phyloP scores from a whole-genome alignment of 2,888 invertebrate genomes.

The Ectobius pallidus region DNA sequence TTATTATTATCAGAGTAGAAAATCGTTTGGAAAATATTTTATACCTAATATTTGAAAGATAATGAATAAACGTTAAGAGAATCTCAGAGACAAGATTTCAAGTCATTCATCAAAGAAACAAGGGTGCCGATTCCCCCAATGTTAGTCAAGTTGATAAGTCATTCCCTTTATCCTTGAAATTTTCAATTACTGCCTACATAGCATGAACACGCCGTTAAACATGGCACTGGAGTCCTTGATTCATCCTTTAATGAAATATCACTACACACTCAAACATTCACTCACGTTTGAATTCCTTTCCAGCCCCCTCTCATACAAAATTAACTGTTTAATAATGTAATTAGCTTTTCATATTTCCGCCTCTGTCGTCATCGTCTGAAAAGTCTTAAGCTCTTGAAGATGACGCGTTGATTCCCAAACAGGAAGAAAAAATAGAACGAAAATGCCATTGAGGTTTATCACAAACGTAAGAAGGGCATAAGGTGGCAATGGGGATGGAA shows the following conservation, averaged over 20 bases:
- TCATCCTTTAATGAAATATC: neutral
- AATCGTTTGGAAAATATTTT: no score
- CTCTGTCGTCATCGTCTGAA: neutral
- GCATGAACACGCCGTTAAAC: neutral
- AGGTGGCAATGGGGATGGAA: neutral
- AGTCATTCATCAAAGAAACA: no score
- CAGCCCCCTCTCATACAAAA: constrained; percentile 12
- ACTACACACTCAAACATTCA: neutral
- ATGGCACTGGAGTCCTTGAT: neutral
- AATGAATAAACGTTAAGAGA: no score
- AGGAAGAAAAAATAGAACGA: neutral
- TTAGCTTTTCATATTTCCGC: constrained; percentile 6
- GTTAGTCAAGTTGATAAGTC: neutral
- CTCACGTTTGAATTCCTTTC: neutral
- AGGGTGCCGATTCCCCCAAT: no score
- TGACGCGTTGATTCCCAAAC: neutral
- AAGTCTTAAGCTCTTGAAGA: neutral
- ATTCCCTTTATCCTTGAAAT: neutral
- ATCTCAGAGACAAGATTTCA: no score
- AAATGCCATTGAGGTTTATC: neutral
- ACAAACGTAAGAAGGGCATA: neutral
- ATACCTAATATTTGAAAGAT: no score
- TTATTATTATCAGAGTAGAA: no score
- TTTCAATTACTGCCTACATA: neutral
- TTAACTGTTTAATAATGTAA: constrained; percentile 18